Evolutionary conservation across 2,797 vertebrate genomes (phyloP), one percentile per base, ranked within the genome.

Genomic region (Myioborus miniatus): DNA sequence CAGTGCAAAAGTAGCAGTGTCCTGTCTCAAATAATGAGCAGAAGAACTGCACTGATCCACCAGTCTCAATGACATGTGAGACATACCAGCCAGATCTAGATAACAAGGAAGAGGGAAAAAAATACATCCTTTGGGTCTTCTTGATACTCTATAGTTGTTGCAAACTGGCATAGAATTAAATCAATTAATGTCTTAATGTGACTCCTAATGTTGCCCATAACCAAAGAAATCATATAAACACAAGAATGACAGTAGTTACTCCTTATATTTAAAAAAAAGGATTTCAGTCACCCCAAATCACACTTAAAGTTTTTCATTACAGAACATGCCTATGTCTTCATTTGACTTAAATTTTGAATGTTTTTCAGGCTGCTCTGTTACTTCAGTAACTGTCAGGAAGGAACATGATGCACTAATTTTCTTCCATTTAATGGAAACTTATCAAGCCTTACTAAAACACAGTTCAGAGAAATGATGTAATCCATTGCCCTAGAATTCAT

Each of bases 401-500:
- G 29, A 56, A 74, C 5, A 50, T 1, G 21, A 53, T 80, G 32
- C 2, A 20, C 15, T 89, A 44, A 39, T 88, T 83, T 83, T 92
- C 22, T 62, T 75, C 67, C 55, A 24, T 69, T 90, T 76, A 63
- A 63, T 44, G 30, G 59, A 76, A 90, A 43, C 14, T 69, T 78
- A 62, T 20, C 17, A 64, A 43, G 34, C 29, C 44, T 88, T 69
- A 24, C 34, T 47, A 39, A 83, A 74, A 79, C 46, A 55, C 11
- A 52, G 24, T 34, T 11, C 4, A 72, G 50, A 75, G 26, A 84
- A 32, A 83, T 82, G 63, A 84, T 68, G 63, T 82, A 79, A 83
- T 89, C 37, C 23, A 12, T 10, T 79, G 59, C 37, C 80, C 52
- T 70, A 67, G 63, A 95, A 95, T 63, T 76, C 68, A 32, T 82